A percentile compares a stretch with the other conserved stretches of the same genome.
Evolutionary conservation across 2,888 invertebrate genomes (phyloP).

Genomic region (Panzeria rudis): DNA sequence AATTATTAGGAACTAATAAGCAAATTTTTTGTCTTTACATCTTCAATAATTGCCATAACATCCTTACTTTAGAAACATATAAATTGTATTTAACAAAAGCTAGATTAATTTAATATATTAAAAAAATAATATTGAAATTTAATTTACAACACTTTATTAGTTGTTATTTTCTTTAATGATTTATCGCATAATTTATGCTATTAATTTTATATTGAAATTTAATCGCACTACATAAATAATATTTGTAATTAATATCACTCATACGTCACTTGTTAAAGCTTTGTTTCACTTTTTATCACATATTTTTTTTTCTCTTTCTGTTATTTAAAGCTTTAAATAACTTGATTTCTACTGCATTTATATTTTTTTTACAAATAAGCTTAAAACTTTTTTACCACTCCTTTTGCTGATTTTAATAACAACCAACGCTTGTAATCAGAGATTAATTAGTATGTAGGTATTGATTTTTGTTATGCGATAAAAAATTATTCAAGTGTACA

Average conservation of each 20-base stretch:
- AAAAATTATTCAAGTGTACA: conserved; percentile 52
- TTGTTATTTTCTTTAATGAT: neutral
- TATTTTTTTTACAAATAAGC: neutral
- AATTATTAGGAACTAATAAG: too few relatives aligned
- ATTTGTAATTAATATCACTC: conserved; percentile 56
- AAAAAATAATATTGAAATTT: conserved; percentile 7
- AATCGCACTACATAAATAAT: conserved; percentile 34
- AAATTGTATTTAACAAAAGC: neutral
- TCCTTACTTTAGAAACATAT: too few relatives aligned
- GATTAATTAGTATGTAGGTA: conserved; percentile 64
- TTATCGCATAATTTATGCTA: neutral
- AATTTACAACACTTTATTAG: conserved; percentile 29
- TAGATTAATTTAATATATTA: neutral
- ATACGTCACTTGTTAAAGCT: conserved; percentile 32
- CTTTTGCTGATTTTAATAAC: conserved; percentile 35
- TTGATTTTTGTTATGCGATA: conserved; percentile 62
- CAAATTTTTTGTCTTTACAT: too few relatives aligned
- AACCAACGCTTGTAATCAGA: conserved; percentile 60
- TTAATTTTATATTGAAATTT: conserved; percentile 33
- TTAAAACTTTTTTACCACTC: neutral
- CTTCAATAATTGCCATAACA: too few relatives aligned
- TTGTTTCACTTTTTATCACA: neutral
- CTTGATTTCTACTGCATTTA: conserved; percentile 9
- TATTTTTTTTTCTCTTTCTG: conserved; percentile 1
- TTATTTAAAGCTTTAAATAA: conserved; percentile 36